Conservation (phyloP, 2,797 vertebrate species). For the Saguinus oedipus region DNA sequence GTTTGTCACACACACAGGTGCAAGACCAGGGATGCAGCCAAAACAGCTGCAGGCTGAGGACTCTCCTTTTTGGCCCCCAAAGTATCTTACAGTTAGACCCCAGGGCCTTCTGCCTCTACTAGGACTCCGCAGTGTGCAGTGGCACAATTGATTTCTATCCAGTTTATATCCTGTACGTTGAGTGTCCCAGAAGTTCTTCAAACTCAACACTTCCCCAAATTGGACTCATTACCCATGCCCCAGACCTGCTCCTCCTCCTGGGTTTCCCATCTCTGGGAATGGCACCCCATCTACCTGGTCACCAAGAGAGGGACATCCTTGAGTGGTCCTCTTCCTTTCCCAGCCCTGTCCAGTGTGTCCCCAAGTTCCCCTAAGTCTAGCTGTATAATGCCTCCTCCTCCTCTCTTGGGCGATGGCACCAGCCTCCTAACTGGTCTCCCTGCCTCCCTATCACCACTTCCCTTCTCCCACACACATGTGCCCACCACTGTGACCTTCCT, state of each 20-base stretch:
- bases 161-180: not conserved
- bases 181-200: not conserved
- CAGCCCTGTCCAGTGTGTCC: no score
- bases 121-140: not conserved
- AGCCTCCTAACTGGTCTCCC: not conserved
- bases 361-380: not conserved
- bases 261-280: not conserved
- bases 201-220: not conserved
- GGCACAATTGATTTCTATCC: not conserved
- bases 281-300: not conserved
- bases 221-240: not conserved
- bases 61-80: no score
- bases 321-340: not conserved
- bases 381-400: not conserved
- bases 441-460: not conserved
- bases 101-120: not conserved
- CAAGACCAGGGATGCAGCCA: not conserved
- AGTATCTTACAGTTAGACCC: not conserved
- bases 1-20: fast-evolving
- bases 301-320: not conserved
- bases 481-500: not conserved
- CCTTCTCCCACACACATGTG: fast-evolving
- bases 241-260: not conserved
- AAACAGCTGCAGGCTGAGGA: not conserved
- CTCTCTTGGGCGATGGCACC: not conserved